Evolutionary conservation across 1,140 invertebrate genomes (phyloP), one percentile per base, ranked within the genome.

Genomic region (Papilio dardanus): DNA sequence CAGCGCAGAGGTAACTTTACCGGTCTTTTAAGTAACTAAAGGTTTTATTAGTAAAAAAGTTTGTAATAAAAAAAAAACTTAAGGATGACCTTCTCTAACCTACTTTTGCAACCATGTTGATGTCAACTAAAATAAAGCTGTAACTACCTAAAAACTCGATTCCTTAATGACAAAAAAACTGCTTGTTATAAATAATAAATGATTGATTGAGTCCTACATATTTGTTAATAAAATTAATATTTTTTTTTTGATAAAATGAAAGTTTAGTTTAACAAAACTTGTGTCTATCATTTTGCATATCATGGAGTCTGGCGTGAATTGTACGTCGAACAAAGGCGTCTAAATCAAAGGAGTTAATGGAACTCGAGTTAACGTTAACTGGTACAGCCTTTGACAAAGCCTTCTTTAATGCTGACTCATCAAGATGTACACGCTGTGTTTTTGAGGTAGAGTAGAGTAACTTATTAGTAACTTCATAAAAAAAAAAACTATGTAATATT

Each of bases 261-360:
- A 28, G 54, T 54, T 54, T 30, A 30, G 10, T 24, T 16, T 62
- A 62, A 62, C 54, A 62, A 62, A 62, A 62, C 54, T 62, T 16
- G 24, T 16, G 54, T 62, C 24, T 62, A 62, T 4, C 54, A 28
- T 62, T 62, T 62, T 62, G 54, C 54, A 28, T 62, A 62, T 62
- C 54, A 62, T 62, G 24, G 24, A 24, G 54, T 30, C 24, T 62
- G 54, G 10, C 54, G 54, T 5, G 24, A 62, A 62, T 58, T 12
- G 19, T 30, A 30, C 24, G 10, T 0, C 54, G 54, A 62, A 62
- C 54, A 62, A 62, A 62, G 54, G 54, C 54, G 24, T 3, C 54
- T 62, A 62, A 62, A 62, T 62, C 54, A 28, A 14, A 62, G 54
- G 54, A 62, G 54, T 62, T 62, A 62, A 62, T 62, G 54, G 54